Evolutionary conservation across 1,140 invertebrate genomes (phyloP), one percentile per base, ranked within the genome.

Genomic region (Thaumetopoea pityocampa): DNA sequence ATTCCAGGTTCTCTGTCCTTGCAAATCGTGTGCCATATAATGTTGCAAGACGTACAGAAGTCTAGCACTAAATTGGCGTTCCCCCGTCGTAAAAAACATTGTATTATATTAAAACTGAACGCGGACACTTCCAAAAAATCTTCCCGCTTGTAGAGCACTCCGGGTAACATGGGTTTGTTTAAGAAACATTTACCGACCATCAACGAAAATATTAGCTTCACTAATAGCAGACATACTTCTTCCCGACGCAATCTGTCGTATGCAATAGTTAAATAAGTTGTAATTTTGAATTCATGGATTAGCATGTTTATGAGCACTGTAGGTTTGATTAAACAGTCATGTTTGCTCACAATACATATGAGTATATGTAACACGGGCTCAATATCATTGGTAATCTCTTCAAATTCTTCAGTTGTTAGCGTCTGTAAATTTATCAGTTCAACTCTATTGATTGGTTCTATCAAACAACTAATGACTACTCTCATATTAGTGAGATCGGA

Each of bases 351-450:
- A 11, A 73, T 43, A 9, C 59, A 51, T 8, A 72, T 15, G 1
- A 83, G 28, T 36, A 79, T 79, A 27, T 78, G 64, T 4, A 71
- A 26, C 45, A 76, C 68, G 1, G 74, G 79, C 29, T 69, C 67
- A 23, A 79, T 49, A 6, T 30, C 54, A 24, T 67, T 68, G 28
- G 63, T 61, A 14, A 68, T 51, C 24, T 54, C 52, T 20, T 67
- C 59, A 38, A 78, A 74, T 12, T 74, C 60, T 18, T 83, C 77
- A 20, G 50, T 65, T 0, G 62, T 66, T 20, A 81, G 42, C 3
- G 56, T 54, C 7, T 67, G 43, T 5, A 69, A 50, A 26, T 58
- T 53, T 15, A 67, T 29, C 10, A 67, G 64, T 36, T 79, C 62
- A 10, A 55, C 40, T 28, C 72, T 60, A 11, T 49, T 14, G 3